These are phyloP conservation scores for Emys orbicularis DNA, from an alignment of 2,797 vertebrate species.

Conservation along the genomic window DNA sequence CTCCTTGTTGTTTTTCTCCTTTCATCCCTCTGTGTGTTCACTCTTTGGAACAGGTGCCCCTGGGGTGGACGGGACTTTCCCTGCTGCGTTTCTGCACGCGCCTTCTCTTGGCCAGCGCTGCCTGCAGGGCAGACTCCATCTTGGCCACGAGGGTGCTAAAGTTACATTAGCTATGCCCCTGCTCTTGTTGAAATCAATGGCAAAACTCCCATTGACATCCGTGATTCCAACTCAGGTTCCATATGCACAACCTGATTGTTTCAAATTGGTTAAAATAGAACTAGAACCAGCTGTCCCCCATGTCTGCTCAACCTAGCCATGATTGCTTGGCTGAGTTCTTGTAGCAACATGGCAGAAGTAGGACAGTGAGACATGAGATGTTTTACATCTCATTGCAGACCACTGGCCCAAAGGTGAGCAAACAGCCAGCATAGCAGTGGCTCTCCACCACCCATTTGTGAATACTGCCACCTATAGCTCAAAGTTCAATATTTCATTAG, in stretches of 20 bases:
- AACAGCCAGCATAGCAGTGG: background rate
- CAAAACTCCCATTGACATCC: background rate
- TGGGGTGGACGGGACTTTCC: no score
- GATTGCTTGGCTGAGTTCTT: background rate
- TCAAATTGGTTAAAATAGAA: background rate
- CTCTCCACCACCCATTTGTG: background rate
- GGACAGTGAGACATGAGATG: background rate
- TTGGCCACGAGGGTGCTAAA: no score
- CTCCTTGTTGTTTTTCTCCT: no score
- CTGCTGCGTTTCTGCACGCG: no score
- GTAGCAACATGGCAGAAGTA: background rate
- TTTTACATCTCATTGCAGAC: background rate
- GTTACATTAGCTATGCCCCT: background rate
- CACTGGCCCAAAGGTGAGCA: background rate
- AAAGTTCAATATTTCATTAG: background rate
- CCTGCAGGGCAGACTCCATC: no score
- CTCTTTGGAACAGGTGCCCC: no score
- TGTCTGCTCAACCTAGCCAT: background rate
- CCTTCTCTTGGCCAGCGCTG: no score
- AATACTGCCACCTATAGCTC: background rate
- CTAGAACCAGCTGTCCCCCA: background rate
- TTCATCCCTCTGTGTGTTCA: no score
- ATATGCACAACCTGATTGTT: background rate
- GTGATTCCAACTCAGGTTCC: background rate
- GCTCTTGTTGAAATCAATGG: background rate